phyloP scores from a whole-genome alignment of 2,888 invertebrate species.

The Prenolepis imparis region DNA sequence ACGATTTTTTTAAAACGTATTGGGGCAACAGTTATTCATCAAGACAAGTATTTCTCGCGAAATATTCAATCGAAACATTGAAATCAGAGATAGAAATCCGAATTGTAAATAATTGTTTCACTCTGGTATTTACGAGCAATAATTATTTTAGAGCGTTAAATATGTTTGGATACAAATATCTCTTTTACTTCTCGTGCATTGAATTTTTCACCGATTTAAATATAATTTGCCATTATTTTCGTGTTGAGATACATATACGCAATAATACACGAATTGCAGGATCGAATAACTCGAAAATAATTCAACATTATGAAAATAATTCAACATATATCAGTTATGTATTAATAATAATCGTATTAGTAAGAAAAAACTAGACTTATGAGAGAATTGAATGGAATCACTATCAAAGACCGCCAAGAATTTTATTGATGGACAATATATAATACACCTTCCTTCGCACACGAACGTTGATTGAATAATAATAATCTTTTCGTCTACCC shows the following conservation, averaged over 20 bases:
- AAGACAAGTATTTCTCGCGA: background rate
- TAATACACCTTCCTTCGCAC: no score
- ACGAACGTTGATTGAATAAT: background rate
- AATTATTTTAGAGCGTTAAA: background rate
- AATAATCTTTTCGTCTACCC: background rate
- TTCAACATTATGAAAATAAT: background rate
- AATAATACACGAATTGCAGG: background rate
- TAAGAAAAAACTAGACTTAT: background rate
- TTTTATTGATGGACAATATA: background rate
- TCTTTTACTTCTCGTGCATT: background rate
- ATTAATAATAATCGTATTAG: background rate
- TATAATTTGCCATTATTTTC: background rate
- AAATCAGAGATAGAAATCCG: background rate
- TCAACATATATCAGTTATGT: background rate
- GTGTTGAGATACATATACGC: background rate
- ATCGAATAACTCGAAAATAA: background rate
- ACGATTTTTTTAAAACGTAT: background rate
- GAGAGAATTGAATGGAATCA: background rate
- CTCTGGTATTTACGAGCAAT: background rate
- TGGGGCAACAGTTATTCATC: background rate
- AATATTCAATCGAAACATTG: background rate
- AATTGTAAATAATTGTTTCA: conserved; percentile 7
- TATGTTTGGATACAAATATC: background rate
- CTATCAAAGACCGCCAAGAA: background rate
- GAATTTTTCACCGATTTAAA: background rate